phyloP scores from a whole-genome alignment of 1,140 invertebrate species.

The Lasioglossum albipes region DNA sequence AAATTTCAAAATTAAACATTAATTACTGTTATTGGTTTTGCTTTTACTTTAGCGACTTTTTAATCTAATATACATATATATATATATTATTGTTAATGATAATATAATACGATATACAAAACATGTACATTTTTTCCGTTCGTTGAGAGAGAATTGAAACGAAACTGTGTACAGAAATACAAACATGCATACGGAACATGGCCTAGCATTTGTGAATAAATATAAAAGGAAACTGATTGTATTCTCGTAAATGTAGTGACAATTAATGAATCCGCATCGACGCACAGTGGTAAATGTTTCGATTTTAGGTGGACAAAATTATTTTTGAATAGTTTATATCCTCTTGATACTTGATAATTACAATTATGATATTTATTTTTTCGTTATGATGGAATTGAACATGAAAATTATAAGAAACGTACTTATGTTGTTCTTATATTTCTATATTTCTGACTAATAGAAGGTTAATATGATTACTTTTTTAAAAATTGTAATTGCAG shows the following conservation, averaged over 20 bases:
- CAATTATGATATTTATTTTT: too few species aligned
- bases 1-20: slow-evolving; percentile 80
- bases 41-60: slow-evolving; percentile 63
- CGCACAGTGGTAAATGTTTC: too few species aligned
- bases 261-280: slow-evolving; percentile 21
- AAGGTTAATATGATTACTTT: too few species aligned
- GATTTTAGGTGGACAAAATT: too few species aligned
- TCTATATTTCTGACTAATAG: too few species aligned
- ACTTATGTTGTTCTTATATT: too few species aligned
- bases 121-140: slow-evolving; percentile 12
- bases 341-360: too few species aligned
- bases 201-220: slow-evolving; percentile 55
- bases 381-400: too few species aligned
- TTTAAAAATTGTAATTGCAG: too few species aligned
- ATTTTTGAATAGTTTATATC: too few species aligned
- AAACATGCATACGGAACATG: slow-evolving; percentile 35
- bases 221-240: slow-evolving; percentile 10
- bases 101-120: background rate
- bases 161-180: slow-evolving; percentile 21
- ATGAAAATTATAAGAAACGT: too few species aligned
- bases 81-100: slow-evolving; percentile 17
- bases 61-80: background rate
- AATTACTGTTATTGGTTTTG: slow-evolving; percentile 76
- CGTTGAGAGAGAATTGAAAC: background rate
- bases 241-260: slow-evolving; percentile 21